Evolutionary conservation across 2,888 invertebrate species (phyloP).

Genomic region (Erynnis tages): DNA sequence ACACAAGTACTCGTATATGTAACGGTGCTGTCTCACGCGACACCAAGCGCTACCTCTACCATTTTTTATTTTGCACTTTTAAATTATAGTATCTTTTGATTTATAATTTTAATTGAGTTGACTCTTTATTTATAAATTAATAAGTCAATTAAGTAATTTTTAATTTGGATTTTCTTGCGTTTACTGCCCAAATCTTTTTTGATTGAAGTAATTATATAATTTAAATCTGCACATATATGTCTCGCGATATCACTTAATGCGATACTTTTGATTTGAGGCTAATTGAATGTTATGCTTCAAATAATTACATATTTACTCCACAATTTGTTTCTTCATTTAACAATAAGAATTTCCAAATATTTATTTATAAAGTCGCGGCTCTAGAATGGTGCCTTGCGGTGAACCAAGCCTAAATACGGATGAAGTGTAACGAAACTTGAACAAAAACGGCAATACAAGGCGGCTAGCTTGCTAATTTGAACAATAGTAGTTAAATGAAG

Average conservation of each 20-base stretch:
- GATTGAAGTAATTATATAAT: conserved; percentile 15
- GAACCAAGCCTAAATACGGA: background rate
- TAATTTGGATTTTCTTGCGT: conserved; percentile 5
- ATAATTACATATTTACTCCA: conserved; percentile 18
- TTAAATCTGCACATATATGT: too few species aligned
- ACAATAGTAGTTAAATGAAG: conserved; percentile 25
- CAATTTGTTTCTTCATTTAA: conserved; percentile 22
- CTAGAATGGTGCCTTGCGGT: conserved; percentile 6
- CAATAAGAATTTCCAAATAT: background rate
- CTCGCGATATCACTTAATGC: too few species aligned
- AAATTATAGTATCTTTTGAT: background rate
- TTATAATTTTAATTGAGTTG: background rate
- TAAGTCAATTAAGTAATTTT: conserved; percentile 7
- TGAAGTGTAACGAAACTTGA: background rate
- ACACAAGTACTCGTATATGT: background rate
- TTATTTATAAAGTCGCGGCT: background rate
- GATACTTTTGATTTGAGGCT: too few species aligned
- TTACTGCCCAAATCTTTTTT: conserved; percentile 21
- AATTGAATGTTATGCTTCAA: too few species aligned
- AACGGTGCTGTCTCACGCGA: conserved; percentile 55
- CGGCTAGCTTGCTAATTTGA: background rate
- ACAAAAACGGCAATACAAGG: conserved; percentile 12
- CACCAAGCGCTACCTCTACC: conserved; percentile 39
- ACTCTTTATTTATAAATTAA: background rate
- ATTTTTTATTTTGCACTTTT: conserved; percentile 19